Evolutionary conservation across 2,113 vertebrate species (phyloP), one percentile per base, ranked within the genome.

Genomic region (Rhynchomys soricoides): DNA sequence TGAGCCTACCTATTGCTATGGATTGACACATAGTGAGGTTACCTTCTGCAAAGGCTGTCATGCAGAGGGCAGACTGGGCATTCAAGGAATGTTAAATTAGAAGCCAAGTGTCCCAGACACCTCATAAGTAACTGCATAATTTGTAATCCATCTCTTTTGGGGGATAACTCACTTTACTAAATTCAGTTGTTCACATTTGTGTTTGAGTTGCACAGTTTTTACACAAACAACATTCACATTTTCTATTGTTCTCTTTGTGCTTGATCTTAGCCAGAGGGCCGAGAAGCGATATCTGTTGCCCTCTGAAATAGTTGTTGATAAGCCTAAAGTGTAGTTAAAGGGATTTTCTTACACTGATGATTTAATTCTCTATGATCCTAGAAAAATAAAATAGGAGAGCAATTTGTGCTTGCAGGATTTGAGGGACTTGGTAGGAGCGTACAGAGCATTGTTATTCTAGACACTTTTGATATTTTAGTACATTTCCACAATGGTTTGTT

Each of bases 101-200:
- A 90, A 86, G 26, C 16, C 57, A 22, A 73, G 22, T 94, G n/a
- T 78, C 78, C 89, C 0, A 81, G 19, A 90, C 10, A 79, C 50
- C 31, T 96, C 43, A 2, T 79, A 94, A 90, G 52, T 86, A 91
- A 82, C 79, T 83, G 48, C 15, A 43, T 74, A 91, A 91, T 93
- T 96, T 93, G 73, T 62, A 87, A 91, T 89, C 92, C 77, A 29
- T 31, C 55, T 91, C 43, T 81, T 70, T 85, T 71, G 5, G 17
- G 6, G n/a, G 17, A n/a, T 89, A 86, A 74, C 73, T 94, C 40
- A 66, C 43, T 34, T 97, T 92, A 68, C 19, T 94, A 19, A 86
- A 81, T 85, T 68, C 92, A 94, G 50, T 26, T 22, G 59, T 86
- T 95, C 52, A 64, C n/a, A 75, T 96, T 91, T 95, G 89, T 95